phyloP scores from a whole-genome alignment of 1,140 invertebrate genomes.

The Drosophila pachea region DNA sequence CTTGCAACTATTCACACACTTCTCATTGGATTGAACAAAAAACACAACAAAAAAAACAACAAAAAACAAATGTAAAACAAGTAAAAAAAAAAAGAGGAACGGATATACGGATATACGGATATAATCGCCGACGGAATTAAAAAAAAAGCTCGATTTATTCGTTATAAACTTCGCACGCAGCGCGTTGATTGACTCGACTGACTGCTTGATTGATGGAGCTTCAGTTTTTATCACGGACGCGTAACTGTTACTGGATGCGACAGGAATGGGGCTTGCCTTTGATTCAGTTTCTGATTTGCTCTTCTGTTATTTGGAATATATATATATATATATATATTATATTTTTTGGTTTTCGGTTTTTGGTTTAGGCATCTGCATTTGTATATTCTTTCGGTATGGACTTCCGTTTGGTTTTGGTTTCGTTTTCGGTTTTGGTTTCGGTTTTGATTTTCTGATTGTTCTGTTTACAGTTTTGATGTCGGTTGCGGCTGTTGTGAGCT shows the following conservation, averaged over 20 bases:
- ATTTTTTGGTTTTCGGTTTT: slow-evolving; percentile 9
- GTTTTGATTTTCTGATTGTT: slow-evolving; percentile 5
- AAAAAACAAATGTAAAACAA: slow-evolving; percentile 32
- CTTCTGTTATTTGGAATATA: too few relatives aligned
- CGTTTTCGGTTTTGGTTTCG: slow-evolving; percentile 8
- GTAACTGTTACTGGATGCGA: slow-evolving; percentile 26
- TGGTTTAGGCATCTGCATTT: neutral
- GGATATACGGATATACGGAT: neutral
- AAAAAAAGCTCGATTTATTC: slow-evolving; percentile 9
- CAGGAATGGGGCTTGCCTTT: neutral
- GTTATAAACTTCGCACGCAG: slow-evolving; percentile 32
- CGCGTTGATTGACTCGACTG: slow-evolving; percentile 22
- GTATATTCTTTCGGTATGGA: neutral
- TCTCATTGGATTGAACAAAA: neutral
- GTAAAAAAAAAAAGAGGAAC: slow-evolving; percentile 22
- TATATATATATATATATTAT: neutral
- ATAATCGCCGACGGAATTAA: slow-evolving; percentile 50
- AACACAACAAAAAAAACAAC: slow-evolving; percentile 43
- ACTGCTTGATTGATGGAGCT: slow-evolving; percentile 12
- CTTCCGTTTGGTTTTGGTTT: neutral
- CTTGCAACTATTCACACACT: slow-evolving; percentile 18
- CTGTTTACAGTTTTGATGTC: slow-evolving; percentile 20
- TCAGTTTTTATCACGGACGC: slow-evolving; percentile 22
- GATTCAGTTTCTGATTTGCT: neutral
- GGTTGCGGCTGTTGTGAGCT: slow-evolving; percentile 21